Conservation (phyloP, 2,888 invertebrate genomes). For the Drosophila demipolita region DNA sequence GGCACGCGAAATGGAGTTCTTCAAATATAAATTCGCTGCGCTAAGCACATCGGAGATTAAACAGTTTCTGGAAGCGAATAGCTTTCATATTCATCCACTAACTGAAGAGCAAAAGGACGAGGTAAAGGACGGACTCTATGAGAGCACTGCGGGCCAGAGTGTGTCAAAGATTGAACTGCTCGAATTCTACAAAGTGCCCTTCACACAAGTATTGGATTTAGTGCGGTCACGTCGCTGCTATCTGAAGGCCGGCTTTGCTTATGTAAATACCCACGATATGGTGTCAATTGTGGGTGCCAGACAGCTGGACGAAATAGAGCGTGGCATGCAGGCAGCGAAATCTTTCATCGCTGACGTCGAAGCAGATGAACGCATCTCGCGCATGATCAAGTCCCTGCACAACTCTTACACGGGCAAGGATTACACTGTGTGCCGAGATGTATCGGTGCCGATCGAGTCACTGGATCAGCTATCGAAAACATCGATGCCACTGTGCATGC, state of each 20-base stretch:
- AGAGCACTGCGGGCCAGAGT: slow-evolving; percentile 87
- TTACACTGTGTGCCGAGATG: slow-evolving; percentile 86
- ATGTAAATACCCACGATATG: slow-evolving; percentile 93
- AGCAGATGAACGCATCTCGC: slow-evolving; percentile 92
- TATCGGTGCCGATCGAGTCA: slow-evolving; percentile 89
- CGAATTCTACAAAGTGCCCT: slow-evolving; percentile 93
- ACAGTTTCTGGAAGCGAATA: slow-evolving; percentile 89
- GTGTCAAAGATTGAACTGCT: slow-evolving; percentile 87
- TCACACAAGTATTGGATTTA: slow-evolving; percentile 94
- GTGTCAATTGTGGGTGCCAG: slow-evolving; percentile 92
- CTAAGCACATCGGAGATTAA: slow-evolving; percentile 87
- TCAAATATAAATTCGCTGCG: slow-evolving; percentile 91
- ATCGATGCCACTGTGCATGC: slow-evolving; percentile 99
- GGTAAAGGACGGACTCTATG: slow-evolving; percentile 87
- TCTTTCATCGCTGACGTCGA: slow-evolving; percentile 90
- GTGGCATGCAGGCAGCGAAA: slow-evolving; percentile 81
- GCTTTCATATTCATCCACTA: slow-evolving; percentile 89
- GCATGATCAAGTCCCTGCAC: slow-evolving; percentile 91
- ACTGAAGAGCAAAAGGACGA: slow-evolving; percentile 89
- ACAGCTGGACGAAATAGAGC: slow-evolving; percentile 87
- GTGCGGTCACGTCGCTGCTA: slow-evolving; percentile 92
- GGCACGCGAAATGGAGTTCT: slow-evolving; percentile 94
- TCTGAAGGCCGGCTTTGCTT: slow-evolving; percentile 93
- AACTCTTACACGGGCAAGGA: slow-evolving; percentile 94
- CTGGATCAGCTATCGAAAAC: slow-evolving; percentile 92